Conservation (phyloP, 1,140 invertebrate genomes). For the Andricus grossulariae region DNA sequence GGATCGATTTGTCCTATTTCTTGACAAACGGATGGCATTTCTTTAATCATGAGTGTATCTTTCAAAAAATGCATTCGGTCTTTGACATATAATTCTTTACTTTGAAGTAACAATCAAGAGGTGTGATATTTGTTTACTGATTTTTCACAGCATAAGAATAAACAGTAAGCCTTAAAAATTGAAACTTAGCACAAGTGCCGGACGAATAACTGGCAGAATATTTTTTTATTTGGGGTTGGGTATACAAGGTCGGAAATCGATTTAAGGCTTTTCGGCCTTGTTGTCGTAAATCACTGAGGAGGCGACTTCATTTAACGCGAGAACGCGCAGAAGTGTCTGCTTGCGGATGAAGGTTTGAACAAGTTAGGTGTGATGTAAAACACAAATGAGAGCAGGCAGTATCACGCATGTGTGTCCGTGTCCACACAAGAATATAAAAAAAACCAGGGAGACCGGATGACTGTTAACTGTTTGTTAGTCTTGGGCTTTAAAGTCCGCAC, state of each 20-base stretch:
- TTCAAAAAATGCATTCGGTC: no score
- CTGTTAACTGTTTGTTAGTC: conserved; percentile 76
- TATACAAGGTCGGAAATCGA: neutral
- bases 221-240: neutral
- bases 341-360: neutral
- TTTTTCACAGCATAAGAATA: neutral
- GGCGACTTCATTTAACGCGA: conserved; percentile 19
- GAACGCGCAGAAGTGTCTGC: conserved; percentile 11
- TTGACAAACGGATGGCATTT: no score
- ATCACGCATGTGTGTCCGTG: conserved; percentile 53
- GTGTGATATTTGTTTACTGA: no score
- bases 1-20: no score
- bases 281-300: conserved; percentile 21
- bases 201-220: neutral
- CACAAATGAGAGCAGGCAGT: conserved; percentile 45
- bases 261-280: neutral
- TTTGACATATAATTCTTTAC: no score
- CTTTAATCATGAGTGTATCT: no score
- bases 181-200: no score
- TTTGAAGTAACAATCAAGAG: no score
- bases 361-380: conserved; percentile 32
- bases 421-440: conserved; percentile 72
- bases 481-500: conserved; percentile 76
- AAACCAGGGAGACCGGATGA: conserved; percentile 75
- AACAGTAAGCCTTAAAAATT: neutral